Evolutionary conservation across 2,888 invertebrate genomes (phyloP), one percentile per base, ranked within the genome.

Genomic region (Lobophora halterata): DNA sequence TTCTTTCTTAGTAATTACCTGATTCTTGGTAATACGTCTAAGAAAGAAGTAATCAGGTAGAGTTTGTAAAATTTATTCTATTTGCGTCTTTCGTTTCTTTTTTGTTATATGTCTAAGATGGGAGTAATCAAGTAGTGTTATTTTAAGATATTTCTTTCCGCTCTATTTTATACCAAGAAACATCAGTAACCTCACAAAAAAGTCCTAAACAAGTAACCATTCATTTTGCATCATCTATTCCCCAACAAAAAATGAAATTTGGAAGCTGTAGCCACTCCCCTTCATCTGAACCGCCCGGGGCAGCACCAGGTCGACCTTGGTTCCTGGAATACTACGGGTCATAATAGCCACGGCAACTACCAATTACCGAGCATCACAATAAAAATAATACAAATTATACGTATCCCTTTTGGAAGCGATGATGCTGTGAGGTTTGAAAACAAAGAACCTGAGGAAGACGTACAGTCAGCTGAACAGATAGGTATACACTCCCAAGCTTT

Each of bases 331-430:
- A n/a, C n/a, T n/a, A n/a, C 65, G 64, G 72, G 69, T 73, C 76
- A 71, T 76, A 77, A 79, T 75, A 65, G 69, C 69, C 55, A 55
- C 55, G 38, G 55, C 58, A 75, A 69, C 79, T 74, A 57, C 51
- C 70, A 80, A 81, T 82, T 81, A 80, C 70, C 57, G 61, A 67
- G 71, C 79, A 79, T 79, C 78, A 73, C 68, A 77, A 76, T 75
- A 79, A 77, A 80, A 79, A 76, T 72, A 79, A 74, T 68, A 76
- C 77, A 79, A 79, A 82, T 82, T 81, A 79, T 64, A 64, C 49
- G 54, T 60, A 61, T 56, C 53, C 66, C 52, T 58, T 69, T 64
- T 72, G 69, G 49, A n/a, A n/a, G n/a, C n/a, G 52, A 52, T 13
- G 29, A 39, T 43, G 35, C 19, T 31, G 29, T 12, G n/a, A 29